These are phyloP conservation scores for Probaryconus sp. DNA, from an alignment of 1,140 invertebrate genomes.

Conservation along the genomic window DNA sequence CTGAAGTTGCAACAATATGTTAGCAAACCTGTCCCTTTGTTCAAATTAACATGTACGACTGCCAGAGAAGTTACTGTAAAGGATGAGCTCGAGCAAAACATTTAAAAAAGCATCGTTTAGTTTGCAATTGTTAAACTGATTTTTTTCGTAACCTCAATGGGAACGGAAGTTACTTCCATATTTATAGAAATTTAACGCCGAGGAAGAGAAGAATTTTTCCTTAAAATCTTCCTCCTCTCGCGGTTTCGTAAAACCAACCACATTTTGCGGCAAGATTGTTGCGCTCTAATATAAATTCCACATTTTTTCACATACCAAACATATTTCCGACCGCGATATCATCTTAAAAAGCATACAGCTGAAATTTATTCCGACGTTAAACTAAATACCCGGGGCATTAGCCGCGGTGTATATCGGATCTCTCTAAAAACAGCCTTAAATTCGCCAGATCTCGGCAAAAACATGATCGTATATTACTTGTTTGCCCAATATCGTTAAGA, in stretches of 20 bases:
- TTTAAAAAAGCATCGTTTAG: too few species aligned
- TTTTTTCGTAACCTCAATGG: too few species aligned
- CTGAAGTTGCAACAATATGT: too few species aligned
- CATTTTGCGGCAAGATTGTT: conserved; percentile 9
- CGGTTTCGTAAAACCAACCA: neutral
- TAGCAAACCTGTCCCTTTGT: too few species aligned
- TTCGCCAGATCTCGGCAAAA: too few species aligned
- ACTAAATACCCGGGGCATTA: conserved; percentile 4
- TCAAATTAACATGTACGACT: too few species aligned
- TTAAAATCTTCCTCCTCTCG: conserved; percentile 14
- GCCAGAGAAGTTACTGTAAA: too few species aligned
- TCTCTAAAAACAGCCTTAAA: too few species aligned
- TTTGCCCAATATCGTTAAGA: conserved; percentile 6
- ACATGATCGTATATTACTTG: neutral
- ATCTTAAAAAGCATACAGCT: conserved; percentile 7
- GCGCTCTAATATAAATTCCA: neutral
- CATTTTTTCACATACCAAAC: conserved; percentile 21
- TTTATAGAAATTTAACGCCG: too few species aligned
- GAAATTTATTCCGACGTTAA: conserved; percentile 24
- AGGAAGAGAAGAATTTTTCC: conserved; percentile 1
- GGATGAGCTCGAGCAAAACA: too few species aligned
- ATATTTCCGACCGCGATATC: conserved; percentile 29
- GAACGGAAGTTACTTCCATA: too few species aligned
- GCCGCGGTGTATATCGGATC: neutral
- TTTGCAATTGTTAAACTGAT: too few species aligned